These are phyloP conservation scores for Neria commutata DNA, from an alignment of 2,888 invertebrate genomes.

Conservation along the genomic window DNA sequence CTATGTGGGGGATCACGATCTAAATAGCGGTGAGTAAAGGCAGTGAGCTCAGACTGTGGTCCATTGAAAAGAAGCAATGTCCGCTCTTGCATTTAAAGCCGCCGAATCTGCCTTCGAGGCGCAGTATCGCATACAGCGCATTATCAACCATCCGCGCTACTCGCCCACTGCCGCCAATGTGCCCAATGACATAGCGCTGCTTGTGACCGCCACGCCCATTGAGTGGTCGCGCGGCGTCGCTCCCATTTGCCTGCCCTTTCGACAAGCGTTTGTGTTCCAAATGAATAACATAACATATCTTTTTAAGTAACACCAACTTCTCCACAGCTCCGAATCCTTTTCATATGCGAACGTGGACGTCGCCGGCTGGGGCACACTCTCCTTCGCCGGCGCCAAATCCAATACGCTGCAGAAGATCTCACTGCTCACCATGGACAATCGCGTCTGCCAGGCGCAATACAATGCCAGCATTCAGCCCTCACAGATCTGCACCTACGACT, in stretches of 20 bases:
- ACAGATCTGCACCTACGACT: constrained; percentile 49
- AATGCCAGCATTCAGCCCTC: constrained; percentile 33
- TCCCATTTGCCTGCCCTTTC: constrained; percentile 68
- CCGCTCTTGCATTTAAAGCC: constrained; percentile 26
- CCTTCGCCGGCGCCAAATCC: constrained; percentile 63
- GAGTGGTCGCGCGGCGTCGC: constrained; percentile 65
- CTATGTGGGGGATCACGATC: constrained; percentile 65
- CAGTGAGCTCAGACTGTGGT: neutral
- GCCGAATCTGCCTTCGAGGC: constrained; percentile 47
- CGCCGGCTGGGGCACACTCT: constrained; percentile 65
- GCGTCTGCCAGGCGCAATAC: constrained; percentile 36
- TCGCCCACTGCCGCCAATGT: constrained; percentile 19
- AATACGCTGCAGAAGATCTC: constrained; percentile 63
- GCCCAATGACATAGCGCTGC: constrained; percentile 65
- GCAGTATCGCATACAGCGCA: constrained; percentile 56
- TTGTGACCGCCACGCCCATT: constrained; percentile 61
- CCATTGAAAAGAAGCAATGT: neutral
- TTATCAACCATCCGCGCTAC: constrained; percentile 48
- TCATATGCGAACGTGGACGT: constrained; percentile 41
- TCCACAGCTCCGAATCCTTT: constrained; percentile 36
- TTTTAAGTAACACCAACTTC: neutral
- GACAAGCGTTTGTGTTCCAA: constrained; percentile 49
- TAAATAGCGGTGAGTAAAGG: constrained; percentile 53
- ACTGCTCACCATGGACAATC: constrained; percentile 53
- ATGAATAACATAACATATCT: neutral